Percentiles rank a stretch among this genome's conserved stretches.
phyloP scores from a whole-genome alignment of 1,140 invertebrate genomes.

The Zaprionus taronus region DNA sequence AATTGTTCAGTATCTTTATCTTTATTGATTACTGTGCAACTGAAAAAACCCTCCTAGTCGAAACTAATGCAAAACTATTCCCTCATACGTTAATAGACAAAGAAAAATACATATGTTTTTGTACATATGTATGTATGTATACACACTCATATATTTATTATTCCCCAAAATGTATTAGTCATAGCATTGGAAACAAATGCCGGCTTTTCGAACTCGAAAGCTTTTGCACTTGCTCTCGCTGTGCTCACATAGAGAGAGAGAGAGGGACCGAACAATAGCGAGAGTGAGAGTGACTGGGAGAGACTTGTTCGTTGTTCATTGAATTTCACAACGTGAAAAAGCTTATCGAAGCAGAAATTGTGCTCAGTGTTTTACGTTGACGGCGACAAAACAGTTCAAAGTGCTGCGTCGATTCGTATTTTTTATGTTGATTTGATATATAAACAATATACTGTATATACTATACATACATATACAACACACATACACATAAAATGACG shows the following conservation, averaged over 20 bases:
- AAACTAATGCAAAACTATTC: too few relatives aligned
- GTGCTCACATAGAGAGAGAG: background rate
- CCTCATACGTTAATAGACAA: background rate
- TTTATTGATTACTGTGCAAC: background rate
- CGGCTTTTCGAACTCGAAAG: slow-evolving; percentile 60
- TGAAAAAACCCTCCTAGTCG: too few relatives aligned
- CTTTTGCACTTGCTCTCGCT: slow-evolving; percentile 13
- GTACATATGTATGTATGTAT: background rate
- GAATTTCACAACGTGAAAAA: slow-evolving; percentile 63
- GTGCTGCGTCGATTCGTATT: background rate
- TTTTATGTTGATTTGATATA: too few relatives aligned
- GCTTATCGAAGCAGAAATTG: background rate
- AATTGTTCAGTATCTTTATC: background rate
- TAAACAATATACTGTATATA: too few relatives aligned
- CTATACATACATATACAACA: too few relatives aligned
- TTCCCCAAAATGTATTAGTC: background rate
- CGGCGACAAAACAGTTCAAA: slow-evolving; percentile 27
- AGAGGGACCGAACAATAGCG: background rate
- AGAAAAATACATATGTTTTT: too few relatives aligned
- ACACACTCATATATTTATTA: background rate
- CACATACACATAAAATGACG: slow-evolving; percentile 43
- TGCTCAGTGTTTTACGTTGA: slow-evolving; percentile 6
- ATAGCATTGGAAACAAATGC: slow-evolving; percentile 8
- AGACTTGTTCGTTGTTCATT: background rate
- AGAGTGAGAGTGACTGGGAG: background rate